Conservation (phyloP, 2,113 vertebrate genomes). For the Corythornis cristatus region DNA sequence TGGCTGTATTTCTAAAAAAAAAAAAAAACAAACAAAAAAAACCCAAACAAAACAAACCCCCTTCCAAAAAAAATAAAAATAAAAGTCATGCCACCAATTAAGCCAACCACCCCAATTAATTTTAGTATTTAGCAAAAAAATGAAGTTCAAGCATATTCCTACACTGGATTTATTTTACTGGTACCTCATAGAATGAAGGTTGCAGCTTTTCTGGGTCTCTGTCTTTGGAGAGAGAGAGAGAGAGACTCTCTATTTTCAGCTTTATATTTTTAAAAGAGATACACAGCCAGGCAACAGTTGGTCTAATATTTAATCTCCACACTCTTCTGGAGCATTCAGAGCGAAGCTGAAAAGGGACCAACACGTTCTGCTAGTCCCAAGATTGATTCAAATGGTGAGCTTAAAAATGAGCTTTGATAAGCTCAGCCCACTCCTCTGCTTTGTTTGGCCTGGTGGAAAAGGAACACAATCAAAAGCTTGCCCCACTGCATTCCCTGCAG, state of each 20-base stretch:
- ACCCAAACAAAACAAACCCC: too few species aligned
- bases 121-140: background rate
- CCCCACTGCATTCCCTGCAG: rapidly evolving
- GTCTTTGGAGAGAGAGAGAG: background rate
- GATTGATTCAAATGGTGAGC: background rate
- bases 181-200: background rate
- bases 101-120: background rate
- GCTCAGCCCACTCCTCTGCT: background rate
- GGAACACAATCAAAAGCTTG: background rate
- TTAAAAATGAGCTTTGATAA: background rate
- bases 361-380: background rate
- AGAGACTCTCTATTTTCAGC: background rate
- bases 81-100: background rate
- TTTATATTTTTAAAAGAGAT: background rate
- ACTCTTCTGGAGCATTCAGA: background rate
- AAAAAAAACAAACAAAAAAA: too few species aligned
- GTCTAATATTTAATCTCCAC: background rate
- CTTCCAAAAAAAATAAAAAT: too few species aligned
- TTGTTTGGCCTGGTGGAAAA: conserved; percentile 53
- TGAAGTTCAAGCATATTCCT: background rate
- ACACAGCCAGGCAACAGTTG: background rate
- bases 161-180: background rate
- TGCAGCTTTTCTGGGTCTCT: background rate
- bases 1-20: background rate
- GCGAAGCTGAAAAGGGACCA: background rate